Conservation (phyloP, 2,888 invertebrate species). For the Amphimallon solstitiale region DNA sequence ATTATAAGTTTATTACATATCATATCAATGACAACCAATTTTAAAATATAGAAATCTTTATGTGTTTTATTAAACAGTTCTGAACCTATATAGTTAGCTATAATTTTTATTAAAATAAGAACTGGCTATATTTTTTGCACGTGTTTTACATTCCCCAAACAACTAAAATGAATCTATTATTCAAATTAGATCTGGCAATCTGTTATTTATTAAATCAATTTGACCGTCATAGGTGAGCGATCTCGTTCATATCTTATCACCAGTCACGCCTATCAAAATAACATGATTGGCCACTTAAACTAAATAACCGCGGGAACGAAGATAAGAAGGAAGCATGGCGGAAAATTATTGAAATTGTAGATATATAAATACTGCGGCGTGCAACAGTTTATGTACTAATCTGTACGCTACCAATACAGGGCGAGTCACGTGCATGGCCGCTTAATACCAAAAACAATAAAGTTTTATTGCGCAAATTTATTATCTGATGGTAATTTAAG, state of each 20-base stretch:
- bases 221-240: conserved; percentile 13
- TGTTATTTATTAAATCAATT: conserved; percentile 12
- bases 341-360: conserved; percentile 22
- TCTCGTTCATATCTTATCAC: conserved; percentile 14
- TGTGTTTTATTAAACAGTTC: too few species aligned
- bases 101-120: too few species aligned
- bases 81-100: too few species aligned
- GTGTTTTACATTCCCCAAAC: too few species aligned
- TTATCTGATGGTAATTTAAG: conserved; percentile 25
- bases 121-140: too few species aligned
- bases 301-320: conserved; percentile 19
- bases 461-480: conserved; percentile 30
- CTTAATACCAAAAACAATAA: conserved; percentile 24
- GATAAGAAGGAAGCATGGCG: conserved; percentile 19
- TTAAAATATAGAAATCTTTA: too few species aligned
- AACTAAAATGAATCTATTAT: background rate
- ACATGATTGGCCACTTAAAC: conserved; percentile 27
- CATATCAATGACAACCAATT: too few species aligned
- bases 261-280: background rate
- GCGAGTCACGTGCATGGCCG: conserved; percentile 3
- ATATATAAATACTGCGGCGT: conserved; percentile 13
- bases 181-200: background rate
- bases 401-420: conserved; percentile 13
- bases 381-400: conserved; percentile 12
- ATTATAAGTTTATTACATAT: too few species aligned